Base-by-base conservation (phyloP, 2,888 invertebrate species). In the Trissoscelio sp. region DNA sequence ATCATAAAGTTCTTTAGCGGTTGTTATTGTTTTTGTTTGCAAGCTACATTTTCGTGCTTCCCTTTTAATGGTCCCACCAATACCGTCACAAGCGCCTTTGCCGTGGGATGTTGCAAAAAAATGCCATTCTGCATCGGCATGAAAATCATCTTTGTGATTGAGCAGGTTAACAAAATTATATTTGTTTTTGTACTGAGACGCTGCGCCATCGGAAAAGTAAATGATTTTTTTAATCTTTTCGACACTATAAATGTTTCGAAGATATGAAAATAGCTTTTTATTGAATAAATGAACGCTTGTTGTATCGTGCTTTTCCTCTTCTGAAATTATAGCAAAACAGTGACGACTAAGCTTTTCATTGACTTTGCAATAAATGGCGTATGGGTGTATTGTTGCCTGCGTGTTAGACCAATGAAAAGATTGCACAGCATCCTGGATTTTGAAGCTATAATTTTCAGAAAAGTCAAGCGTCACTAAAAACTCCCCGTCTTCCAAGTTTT, bases 81-180 rank as follows among this genome's bases (percentile, higher is more conserved):
- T 9, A 6, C 28, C 62, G 9, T 62, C 44, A 16, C 44, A 62
- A 11, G 58, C 42, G 11, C 37, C 24, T 11, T 58, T 58, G 11
- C 58, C 42, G 9, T 66, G 48, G 1, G 51, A 31, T 3, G 66
- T 51, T 9, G 66, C 37, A 34, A 66, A 66, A 31, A 44, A 48
- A 51, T 66, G 34, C 66, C 51, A 66, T 14, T 48, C 66, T n/a
- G 66, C 66, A 5, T 66, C 24, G 16, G 46, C 39, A 37, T 37
- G 20, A 24, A 66, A 66, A 20, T 66, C 51, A 9, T 51, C 31
- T 34, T 51, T 34, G 14, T 66, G 51, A 20, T 66, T 31, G 0
- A 31, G 2, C 18, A 51, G 31, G 31, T 48, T 51, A 7, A 48
- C 4, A 37, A 66, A 66, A 37, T 37, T 51, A 37, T 2, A 11